Base-by-base conservation (phyloP, 2,888 invertebrate genomes). In the Pterostichus madidus region DNA sequence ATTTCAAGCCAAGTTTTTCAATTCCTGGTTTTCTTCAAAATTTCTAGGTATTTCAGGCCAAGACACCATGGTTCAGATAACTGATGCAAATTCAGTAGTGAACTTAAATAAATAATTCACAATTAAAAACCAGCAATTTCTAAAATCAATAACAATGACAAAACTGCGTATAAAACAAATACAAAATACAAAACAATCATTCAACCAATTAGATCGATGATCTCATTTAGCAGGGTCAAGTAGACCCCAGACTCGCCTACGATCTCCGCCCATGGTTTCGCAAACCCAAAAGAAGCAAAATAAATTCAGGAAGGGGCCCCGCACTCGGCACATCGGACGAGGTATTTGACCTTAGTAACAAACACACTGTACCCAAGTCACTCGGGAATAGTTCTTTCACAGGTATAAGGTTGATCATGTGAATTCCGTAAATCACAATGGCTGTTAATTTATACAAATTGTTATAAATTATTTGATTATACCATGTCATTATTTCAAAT, bases 341-440 rank as follows among this genome's bases (percentile, higher is more conserved):
- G 75, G 75, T 75, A 75, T 49, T 75, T 75, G 75, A 75, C 75
- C 75, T 75, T 75, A 75, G 13, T 49, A n/a, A 64, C 11, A 32
- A n/a, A 64, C 32, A 32, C 31, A 31, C n/a, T 64, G 11, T 39
- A 64, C 35, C 10, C 17, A 59, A 39, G 39, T 5, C 39, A 39
- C 39, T 39, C 8, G 24, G 31, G 11, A 35, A 13, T 5, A 35
- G 35, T 13, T 32, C 49, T 49, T 64, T 35, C 13, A 13, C 10
- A 64, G 32, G 35, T 64, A 35, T 35, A 64, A n/a, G 59, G 59
- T 59, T 8, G 1, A 2, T 24, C 24, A 24, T 24, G 24, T 1
- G 24, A 24, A 24, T 24, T 24, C 1, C 2, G 24, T 24, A 24
- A 3, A 2, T 24, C 24, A 3, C 2, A 24, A 3, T 24, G 24